Evolutionary conservation across 2,888 invertebrate genomes (phyloP).

Genomic region (Sympetrum striolatum): DNA sequence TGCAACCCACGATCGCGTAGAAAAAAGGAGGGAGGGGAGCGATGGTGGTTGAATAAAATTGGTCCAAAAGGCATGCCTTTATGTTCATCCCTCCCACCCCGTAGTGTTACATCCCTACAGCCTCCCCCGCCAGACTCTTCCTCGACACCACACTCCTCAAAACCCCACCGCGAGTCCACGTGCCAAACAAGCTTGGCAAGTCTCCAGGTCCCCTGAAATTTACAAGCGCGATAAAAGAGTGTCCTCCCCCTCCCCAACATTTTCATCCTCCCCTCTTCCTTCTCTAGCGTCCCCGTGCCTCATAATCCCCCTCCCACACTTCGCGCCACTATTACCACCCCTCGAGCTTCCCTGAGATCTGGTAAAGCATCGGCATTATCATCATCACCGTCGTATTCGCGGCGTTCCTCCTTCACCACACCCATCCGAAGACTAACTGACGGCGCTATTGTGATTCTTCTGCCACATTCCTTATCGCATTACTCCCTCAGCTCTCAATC

Average conservation of each 20-base stretch:
- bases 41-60: neutral
- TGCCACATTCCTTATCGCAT: neutral
- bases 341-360: neutral
- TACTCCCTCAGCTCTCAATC: neutral
- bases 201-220: constrained; percentile 39
- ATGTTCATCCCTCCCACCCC: neutral
- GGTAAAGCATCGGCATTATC: neutral
- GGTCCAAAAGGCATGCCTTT: neutral
- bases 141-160: neutral
- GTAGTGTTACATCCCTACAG: neutral
- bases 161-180: constrained; percentile 25
- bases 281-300: neutral
- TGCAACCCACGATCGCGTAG: neutral
- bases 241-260: constrained; percentile 3
- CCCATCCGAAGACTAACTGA: neutral
- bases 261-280: neutral
- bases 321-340: neutral
- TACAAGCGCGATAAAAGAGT: constrained; percentile 43
- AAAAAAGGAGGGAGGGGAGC: neutral
- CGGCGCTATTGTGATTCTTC: neutral
- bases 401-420: neutral
- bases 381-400: neutral
- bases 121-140: neutral
- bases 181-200: constrained; percentile 35
- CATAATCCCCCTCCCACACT: neutral